phyloP scores from a whole-genome alignment of 2,797 vertebrate species.

The Syngnathus rostellatus region DNA sequence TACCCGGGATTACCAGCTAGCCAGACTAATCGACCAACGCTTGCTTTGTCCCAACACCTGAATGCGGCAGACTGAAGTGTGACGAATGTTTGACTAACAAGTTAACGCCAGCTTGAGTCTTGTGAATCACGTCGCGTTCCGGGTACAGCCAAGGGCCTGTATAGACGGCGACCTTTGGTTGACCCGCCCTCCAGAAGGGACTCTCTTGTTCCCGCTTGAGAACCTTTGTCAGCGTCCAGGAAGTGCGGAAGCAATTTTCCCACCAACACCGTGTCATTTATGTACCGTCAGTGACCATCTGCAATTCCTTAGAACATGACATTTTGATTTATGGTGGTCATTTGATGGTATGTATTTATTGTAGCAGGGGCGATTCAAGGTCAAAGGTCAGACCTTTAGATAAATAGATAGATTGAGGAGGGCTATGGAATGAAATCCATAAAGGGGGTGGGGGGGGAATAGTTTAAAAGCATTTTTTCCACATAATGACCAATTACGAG shows the following conservation, averaged over 20 bases:
- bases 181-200: constrained; percentile 1
- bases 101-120: neutral
- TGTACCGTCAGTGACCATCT: neutral
- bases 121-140: neutral
- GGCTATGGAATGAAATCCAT: too few relatives aligned
- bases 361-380: too few relatives aligned
- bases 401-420: too few relatives aligned
- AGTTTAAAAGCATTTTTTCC: neutral
- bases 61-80: neutral
- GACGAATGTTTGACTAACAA: neutral
- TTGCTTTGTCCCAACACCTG: neutral
- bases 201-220: neutral
- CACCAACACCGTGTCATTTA: neutral
- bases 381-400: too few relatives aligned
- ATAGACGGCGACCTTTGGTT: neutral
- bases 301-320: neutral
- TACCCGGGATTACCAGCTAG: neutral
- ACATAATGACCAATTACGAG: neutral
- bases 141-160: neutral
- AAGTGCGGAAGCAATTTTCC: neutral
- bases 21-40: neutral
- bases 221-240: neutral
- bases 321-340: too few relatives aligned
- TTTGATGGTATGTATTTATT: too few relatives aligned
- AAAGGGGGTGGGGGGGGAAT: too few relatives aligned